Base-by-base conservation (phyloP, 2,888 invertebrate genomes). In the Ashinkailepas kermadecensis region DNA sequence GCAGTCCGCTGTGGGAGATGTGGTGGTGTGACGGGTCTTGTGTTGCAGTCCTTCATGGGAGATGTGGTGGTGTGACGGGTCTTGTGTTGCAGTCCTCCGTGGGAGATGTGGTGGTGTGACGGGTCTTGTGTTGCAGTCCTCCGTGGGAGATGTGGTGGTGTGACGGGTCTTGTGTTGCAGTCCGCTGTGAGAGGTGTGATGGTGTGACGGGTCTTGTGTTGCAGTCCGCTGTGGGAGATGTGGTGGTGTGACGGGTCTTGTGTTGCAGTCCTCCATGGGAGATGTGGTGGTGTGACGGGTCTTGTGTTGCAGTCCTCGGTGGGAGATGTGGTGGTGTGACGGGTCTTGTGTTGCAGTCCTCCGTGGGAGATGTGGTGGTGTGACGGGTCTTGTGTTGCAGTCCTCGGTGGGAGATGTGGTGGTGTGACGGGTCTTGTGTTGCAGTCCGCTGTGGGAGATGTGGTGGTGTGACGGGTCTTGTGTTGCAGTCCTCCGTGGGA, bases 1-100 rank as follows among this genome's bases (percentile, higher is more conserved):
- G 1, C 39, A 92, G 97, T 86, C 99, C 99, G 0, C 90, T 99
- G 4, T 99, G 99, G 99, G 99, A 99, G 89, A 99, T 99, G 99
- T 39, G 39, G 39, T 39, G 39, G 2, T 39, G 39, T 39, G 39
- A 39, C 39, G 39, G 39, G 39, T 39, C 39, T 39, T 39, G 39
- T 39, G 39, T 39, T 39, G 1, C 39, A 92, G 97, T 86, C 99
- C 99, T 0, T 90, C 99, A 4, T 99, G 99, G 99, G 99, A 99
- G 89, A 99, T 99, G 99, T 39, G 39, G 39, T 39, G 39, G 2
- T 39, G 39, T 39, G 39, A 39, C 39, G 39, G 39, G 39, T 39
- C 39, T 39, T 39, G 39, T 39, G 39, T 39, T 39, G 1, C 39
- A 92, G 97, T 86, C 99, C 99, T 0, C 90, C 99, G 4, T 99